These are phyloP conservation scores for Entelurus aequoreus DNA, from an alignment of 2,113 vertebrate genomes.

Conservation along the genomic window DNA sequence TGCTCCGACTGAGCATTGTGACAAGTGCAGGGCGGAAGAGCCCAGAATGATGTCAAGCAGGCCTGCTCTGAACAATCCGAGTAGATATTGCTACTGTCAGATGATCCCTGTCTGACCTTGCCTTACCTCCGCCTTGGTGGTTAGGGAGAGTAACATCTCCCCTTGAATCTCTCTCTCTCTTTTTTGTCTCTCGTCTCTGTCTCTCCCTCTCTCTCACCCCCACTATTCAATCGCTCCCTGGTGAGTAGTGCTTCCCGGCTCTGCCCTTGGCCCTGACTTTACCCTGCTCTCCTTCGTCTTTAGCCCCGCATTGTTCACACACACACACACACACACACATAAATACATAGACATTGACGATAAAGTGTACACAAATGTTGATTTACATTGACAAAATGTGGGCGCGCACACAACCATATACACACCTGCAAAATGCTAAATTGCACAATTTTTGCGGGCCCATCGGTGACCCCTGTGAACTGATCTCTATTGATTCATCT, in stretches of 20 bases:
- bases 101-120: conserved; percentile 68
- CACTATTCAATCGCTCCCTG: conserved; percentile 37
- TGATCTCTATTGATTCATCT: conserved; percentile 75
- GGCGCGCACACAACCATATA: conserved; percentile 12
- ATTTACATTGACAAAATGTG: conserved; percentile 12
- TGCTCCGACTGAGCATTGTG: conserved; percentile 11
- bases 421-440: conserved; percentile 55
- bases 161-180: conserved; percentile 66
- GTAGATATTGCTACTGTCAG: conserved; percentile 40
- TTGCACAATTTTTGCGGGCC: conserved; percentile 45
- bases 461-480: conserved; percentile 64
- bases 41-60: conserved; percentile 22
- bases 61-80: conserved; percentile 28
- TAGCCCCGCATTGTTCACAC: conserved; percentile 13
- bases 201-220: conserved; percentile 31
- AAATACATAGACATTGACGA: conserved; percentile 1
- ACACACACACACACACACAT: conserved; percentile 13
- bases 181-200: conserved; percentile 56
- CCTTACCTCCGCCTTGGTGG: conserved; percentile 53
- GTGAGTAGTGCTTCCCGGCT: conserved; percentile 61
- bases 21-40: not conserved
- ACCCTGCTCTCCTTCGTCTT: conserved; percentile 33
- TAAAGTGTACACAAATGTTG: conserved; percentile 17
- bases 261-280: conserved; percentile 67
- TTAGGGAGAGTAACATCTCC: conserved; percentile 70